Percentiles rank a stretch among this genome's conserved stretches.
phyloP scores from a whole-genome alignment of 2,113 vertebrate species.

The Octodon degus region DNA sequence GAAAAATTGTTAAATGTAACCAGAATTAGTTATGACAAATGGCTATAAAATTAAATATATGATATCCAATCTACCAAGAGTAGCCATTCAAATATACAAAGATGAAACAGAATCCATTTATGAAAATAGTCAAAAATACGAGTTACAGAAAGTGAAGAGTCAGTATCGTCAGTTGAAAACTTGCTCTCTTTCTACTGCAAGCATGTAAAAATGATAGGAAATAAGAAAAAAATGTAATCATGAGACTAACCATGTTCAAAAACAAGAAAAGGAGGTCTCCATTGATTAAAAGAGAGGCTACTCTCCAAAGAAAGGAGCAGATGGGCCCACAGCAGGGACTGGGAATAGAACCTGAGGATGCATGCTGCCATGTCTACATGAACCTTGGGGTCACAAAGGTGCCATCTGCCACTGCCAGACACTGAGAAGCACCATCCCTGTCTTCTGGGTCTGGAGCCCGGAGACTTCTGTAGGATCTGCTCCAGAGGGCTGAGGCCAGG shows the following conservation, averaged over 20 bases:
- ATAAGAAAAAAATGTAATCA: constrained; percentile 22
- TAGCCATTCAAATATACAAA: not conserved
- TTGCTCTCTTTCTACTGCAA: not conserved
- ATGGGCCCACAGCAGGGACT: not conserved
- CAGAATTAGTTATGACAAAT: constrained; percentile 26
- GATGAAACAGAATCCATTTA: not conserved
- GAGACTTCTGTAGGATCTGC: not conserved
- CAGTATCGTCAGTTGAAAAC: not conserved
- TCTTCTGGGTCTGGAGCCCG: constrained; percentile 5
- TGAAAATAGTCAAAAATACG: constrained; percentile 2
- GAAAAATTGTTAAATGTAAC: not conserved
- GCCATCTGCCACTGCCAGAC: constrained; percentile 32
- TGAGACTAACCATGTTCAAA: not conserved
- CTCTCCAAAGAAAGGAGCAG: constrained; percentile 2
- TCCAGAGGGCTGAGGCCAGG: not conserved
- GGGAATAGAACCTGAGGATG: not conserved
- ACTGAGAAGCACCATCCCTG: not conserved
- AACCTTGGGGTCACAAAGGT: not conserved
- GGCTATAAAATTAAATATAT: constrained; percentile 8
- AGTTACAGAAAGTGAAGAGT: not conserved
- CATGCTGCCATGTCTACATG: not conserved
- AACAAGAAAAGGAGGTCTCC: constrained; percentile 1
- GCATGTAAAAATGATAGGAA: constrained; percentile 38
- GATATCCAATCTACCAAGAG: not conserved
- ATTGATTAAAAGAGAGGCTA: not conserved